Evolutionary conservation across 2,113 vertebrate species (phyloP), one percentile per base, ranked within the genome.

Genomic region (Melanostigma gelatinosum): DNA sequence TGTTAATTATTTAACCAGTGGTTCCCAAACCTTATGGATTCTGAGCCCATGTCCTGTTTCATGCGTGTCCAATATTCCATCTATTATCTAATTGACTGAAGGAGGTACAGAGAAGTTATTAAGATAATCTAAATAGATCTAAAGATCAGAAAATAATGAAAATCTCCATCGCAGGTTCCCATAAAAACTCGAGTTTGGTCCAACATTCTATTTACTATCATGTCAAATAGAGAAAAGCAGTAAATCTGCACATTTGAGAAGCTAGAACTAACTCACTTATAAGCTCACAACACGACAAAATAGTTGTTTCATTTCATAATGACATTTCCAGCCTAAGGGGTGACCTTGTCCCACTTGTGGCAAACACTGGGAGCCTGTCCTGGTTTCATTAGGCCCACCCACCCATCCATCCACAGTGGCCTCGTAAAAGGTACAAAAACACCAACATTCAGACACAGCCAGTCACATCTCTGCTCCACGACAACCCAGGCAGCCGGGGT

Each of bases 261-360:
- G 29, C 64, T 36, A 9, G 50, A 50, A n/a, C 36, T 22, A 6
- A 24, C n/a, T 48, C 10, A 48, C 34, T 64, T 38, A 52, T 63
- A 20, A 75, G 40, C 77, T 60, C 50, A 57, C 16, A 68, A 34
- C 64, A 18, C 2, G 16, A 50, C 15, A 32, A 67, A 9, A 34
- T 24, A 2, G 48, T 34, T 81, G 24, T 64, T 64, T 69, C 22
- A 55, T 46, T 40, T 42, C 54, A 24, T 3, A 54, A 68, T 64
- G 64, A 58, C n/a, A 24, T 66, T 65, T 79, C 63, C 32, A 48
- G 72, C 48, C 64, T 55, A 4, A 50, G 16, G 68, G 68, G 62
- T 82, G 72, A 89, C 83, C 85, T 86, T 85, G 85, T 85, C 88
- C 86, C 77, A 85, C 77, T 80, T 83, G 90, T 84, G 64, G 85